Percentiles rank a stretch among this genome's conserved stretches.
Evolutionary conservation across 2,797 vertebrate species (phyloP).

Genomic region (Cygnus olor): DNA sequence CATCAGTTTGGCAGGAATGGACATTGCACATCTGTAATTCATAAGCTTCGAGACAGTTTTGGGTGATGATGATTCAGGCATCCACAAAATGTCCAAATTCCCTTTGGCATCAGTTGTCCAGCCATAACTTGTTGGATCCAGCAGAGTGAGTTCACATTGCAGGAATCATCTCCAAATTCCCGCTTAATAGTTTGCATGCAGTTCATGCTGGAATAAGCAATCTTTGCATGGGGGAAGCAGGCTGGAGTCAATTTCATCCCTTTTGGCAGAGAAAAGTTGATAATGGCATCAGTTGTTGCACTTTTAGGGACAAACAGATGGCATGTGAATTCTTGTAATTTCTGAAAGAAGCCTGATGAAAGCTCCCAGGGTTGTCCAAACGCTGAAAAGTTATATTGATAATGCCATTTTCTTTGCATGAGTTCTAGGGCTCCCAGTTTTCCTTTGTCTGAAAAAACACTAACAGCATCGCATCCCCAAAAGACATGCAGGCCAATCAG

Average conservation of each 20-base stretch:
- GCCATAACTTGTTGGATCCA: slow-evolving; percentile 62
- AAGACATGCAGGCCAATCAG: slow-evolving; percentile 20
- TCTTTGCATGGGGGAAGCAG: slow-evolving; percentile 68
- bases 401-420: slow-evolving; percentile 67
- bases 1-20: slow-evolving; percentile 44
- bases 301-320: slow-evolving; percentile 73
- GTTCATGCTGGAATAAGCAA: slow-evolving; percentile 62
- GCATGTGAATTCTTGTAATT: slow-evolving; percentile 65
- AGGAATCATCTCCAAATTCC: slow-evolving; percentile 61
- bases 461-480: slow-evolving; percentile 18
- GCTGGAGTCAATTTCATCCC: slow-evolving; percentile 62
- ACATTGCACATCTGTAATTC: slow-evolving; percentile 57
- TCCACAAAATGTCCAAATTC: slow-evolving; percentile 60
- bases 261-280: slow-evolving; percentile 56
- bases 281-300: slow-evolving; percentile 68
- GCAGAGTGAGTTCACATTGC: slow-evolving; percentile 48
- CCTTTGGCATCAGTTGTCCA: slow-evolving; percentile 60
- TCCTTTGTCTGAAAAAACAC: slow-evolving; percentile 44
- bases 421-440: slow-evolving; percentile 50
- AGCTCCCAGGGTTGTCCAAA: slow-evolving; percentile 59
- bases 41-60: slow-evolving; percentile 52
- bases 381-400: slow-evolving; percentile 49
- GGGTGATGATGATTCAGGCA: slow-evolving; percentile 61
- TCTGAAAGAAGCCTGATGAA: slow-evolving; percentile 65
- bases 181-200: slow-evolving; percentile 60